These are phyloP conservation scores for Hormaphis cornu DNA, from an alignment of 1,140 invertebrate genomes.

Conservation along the genomic window DNA sequence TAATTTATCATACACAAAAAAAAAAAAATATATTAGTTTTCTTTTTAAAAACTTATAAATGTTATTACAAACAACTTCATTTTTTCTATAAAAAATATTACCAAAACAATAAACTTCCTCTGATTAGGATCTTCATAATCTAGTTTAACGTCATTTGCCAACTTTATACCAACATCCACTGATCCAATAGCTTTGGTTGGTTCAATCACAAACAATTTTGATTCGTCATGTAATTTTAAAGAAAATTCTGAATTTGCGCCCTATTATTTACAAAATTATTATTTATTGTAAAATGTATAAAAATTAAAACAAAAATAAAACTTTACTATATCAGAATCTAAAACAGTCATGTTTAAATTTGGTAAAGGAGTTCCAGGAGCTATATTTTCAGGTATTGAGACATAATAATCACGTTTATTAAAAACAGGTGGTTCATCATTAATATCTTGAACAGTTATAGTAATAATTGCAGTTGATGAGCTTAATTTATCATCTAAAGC, in stretches of 20 bases:
- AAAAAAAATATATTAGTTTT: neutral
- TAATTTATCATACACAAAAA: conserved; percentile 38
- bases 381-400: conserved; percentile 72
- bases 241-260: conserved; percentile 71
- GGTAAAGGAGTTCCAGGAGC: conserved; percentile 70
- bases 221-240: conserved; percentile 64
- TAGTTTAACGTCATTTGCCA: conserved; percentile 61
- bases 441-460: conserved; percentile 78
- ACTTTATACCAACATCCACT: conserved; percentile 68
- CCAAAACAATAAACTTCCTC: conserved; percentile 78
- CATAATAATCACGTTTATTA: conserved; percentile 67
- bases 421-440: conserved; percentile 86
- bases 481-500: conserved; percentile 57
- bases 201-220: conserved; percentile 72
- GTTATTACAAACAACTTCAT: neutral
- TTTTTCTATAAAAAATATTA: too few relatives aligned
- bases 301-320: neutral
- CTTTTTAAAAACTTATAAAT: neutral
- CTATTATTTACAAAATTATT: conserved; percentile 46
- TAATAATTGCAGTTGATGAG: conserved; percentile 58
- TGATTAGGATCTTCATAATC: conserved; percentile 89
- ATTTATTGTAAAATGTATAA: neutral
- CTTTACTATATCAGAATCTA: conserved; percentile 73
- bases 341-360: conserved; percentile 73
- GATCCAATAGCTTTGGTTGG: conserved; percentile 66